Evolutionary conservation across 2,888 invertebrate species (phyloP).

Genomic region (Agriotes lineatus): DNA sequence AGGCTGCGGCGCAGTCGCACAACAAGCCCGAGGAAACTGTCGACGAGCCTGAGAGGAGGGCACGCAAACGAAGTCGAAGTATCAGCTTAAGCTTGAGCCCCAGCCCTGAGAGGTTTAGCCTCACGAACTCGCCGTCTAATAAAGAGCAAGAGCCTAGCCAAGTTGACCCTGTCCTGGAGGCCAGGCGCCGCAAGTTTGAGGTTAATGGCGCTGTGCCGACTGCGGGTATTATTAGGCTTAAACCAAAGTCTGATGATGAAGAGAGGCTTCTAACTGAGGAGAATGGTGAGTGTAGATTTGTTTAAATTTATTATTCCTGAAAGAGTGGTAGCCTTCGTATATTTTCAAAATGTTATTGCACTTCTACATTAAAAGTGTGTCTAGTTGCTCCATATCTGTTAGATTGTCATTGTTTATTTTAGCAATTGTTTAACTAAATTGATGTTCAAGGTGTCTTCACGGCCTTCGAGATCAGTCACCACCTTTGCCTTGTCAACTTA

Average conservation of each 20-base stretch:
- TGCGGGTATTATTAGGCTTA: constrained; percentile 68
- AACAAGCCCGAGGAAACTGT: not conserved
- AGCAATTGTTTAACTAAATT: too few species aligned
- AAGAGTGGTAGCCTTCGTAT: too few species aligned
- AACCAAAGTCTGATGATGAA: constrained; percentile 49
- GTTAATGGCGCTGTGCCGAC: constrained; percentile 63
- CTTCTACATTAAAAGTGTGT: too few species aligned
- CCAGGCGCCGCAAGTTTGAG: constrained; percentile 69
- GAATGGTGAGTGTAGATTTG: constrained; percentile 9
- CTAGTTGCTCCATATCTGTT: too few species aligned
- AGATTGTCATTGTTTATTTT: too few species aligned
- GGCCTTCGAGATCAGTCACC: too few species aligned
- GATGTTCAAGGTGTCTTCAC: too few species aligned
- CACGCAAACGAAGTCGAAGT: constrained; percentile 37
- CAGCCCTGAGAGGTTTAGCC: constrained; percentile 43
- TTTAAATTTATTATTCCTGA: too few species aligned
- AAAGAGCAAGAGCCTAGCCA: constrained; percentile 35
- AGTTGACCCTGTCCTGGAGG: constrained; percentile 68
- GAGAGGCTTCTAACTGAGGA: constrained; percentile 23
- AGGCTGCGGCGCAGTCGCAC: too few species aligned
- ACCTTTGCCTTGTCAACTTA: too few species aligned
- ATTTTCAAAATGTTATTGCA: too few species aligned
- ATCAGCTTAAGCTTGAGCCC: constrained; percentile 48
- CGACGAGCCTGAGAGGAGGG: constrained; percentile 9
- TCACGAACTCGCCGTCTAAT: constrained; percentile 34